These are phyloP conservation scores for Tetanocera ferruginea DNA, from an alignment of 2,888 invertebrate genomes.

Conservation along the genomic window DNA sequence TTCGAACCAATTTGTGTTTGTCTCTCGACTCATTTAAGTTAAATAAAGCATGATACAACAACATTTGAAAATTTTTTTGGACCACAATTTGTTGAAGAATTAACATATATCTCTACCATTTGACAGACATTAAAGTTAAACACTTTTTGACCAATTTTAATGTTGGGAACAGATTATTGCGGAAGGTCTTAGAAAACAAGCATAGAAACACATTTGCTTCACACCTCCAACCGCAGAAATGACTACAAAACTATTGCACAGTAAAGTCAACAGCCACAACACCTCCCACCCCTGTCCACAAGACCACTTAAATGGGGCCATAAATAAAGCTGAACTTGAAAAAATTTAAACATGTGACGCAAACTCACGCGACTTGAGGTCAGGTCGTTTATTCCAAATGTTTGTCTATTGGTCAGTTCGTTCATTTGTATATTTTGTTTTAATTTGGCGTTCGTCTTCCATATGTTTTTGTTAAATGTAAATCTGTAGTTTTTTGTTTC, in stretches of 20 bases:
- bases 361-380: conserved; percentile 8
- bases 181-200: neutral
- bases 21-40: too few relatives aligned
- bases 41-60: neutral
- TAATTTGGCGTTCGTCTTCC: neutral
- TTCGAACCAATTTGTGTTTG: neutral
- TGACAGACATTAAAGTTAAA: too few relatives aligned
- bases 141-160: neutral
- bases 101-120: neutral
- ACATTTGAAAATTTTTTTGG: neutral
- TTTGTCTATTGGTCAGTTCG: neutral
- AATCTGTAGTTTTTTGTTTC: too few relatives aligned
- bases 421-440: neutral
- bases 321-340: neutral
- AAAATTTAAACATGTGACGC: neutral
- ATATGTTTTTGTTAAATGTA: neutral
- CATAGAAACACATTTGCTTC: neutral
- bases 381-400: neutral
- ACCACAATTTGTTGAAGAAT: neutral
- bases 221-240: neutral
- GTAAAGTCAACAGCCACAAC: neutral
- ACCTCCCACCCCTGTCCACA: too few relatives aligned
- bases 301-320: too few relatives aligned
- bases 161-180: neutral
- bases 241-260: neutral